phyloP scores from a whole-genome alignment of 2,888 invertebrate genomes.

The Drosophila leonis region DNA sequence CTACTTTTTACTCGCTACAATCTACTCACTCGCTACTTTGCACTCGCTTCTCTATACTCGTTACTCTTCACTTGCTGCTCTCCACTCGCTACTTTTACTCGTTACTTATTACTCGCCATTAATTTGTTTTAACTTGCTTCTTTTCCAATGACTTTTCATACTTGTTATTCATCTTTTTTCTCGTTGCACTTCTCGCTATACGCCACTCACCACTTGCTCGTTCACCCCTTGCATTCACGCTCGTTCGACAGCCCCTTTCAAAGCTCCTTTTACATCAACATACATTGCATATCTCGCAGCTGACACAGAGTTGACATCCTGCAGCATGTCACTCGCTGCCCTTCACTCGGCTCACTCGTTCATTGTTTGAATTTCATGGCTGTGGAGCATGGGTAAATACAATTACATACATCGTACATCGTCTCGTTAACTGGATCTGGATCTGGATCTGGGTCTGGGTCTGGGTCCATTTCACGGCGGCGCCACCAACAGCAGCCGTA shows the following conservation, averaged over 20 bases:
- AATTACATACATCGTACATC: conserved; percentile 47
- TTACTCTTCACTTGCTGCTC: background rate
- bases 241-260: background rate
- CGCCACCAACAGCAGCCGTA: conserved; percentile 40
- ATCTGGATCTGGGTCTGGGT: conserved; percentile 26
- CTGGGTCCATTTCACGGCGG: conserved; percentile 35
- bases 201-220: background rate
- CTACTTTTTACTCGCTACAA: background rate
- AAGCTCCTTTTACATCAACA: background rate
- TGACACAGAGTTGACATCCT: conserved; percentile 15
- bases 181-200: background rate
- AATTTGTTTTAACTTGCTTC: too few species aligned
- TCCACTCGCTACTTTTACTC: background rate
- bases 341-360: conserved; percentile 19
- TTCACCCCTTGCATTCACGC: background rate
- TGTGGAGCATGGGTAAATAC: conserved; percentile 32
- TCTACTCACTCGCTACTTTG: background rate
- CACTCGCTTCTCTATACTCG: background rate
- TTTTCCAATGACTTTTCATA: too few species aligned
- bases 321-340: conserved; percentile 17
- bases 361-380: conserved; percentile 30
- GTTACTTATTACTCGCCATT: too few species aligned
- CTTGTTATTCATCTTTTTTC: too few species aligned
- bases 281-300: conserved; percentile 1
- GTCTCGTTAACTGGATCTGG: conserved; percentile 15